These are phyloP conservation scores for Drosophila tropicalis DNA, from an alignment of 1,140 invertebrate genomes.

Conservation along the genomic window DNA sequence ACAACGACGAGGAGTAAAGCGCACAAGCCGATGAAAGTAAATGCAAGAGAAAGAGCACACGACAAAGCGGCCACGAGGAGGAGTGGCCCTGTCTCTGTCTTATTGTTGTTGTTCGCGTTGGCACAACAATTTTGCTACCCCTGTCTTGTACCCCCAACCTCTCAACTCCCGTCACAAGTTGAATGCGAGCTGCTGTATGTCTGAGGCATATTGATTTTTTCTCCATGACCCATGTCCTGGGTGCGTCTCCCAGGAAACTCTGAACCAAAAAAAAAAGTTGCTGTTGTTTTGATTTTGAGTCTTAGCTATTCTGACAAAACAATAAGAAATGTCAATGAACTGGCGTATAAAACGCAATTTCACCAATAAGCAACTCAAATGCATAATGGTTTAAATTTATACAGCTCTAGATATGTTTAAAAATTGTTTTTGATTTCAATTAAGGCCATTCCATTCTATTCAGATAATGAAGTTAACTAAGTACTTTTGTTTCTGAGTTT, in stretches of 20 bases:
- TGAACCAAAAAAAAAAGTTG: constrained; percentile 50
- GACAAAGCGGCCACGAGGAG: constrained; percentile 19
- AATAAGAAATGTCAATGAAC: constrained; percentile 46
- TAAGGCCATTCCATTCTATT: too few relatives aligned
- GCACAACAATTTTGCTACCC: constrained; percentile 71
- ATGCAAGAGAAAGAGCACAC: constrained; percentile 52
- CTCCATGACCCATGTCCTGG: constrained; percentile 47
- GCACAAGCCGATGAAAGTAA: constrained; percentile 68
- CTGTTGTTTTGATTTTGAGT: constrained; percentile 50
- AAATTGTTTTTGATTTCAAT: too few relatives aligned
- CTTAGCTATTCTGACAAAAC: constrained; percentile 48
- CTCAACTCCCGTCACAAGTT: constrained; percentile 20
- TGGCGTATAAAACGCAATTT: constrained; percentile 37
- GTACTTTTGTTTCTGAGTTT: neutral
- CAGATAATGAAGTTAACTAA: too few relatives aligned
- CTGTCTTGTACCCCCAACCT: constrained; percentile 52
- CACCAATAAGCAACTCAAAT: neutral
- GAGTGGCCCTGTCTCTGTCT: constrained; percentile 28
- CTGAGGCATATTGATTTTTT: constrained; percentile 82
- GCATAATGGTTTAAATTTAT: neutral
- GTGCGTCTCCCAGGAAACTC: constrained; percentile 62
- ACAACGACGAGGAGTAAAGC: constrained; percentile 42
- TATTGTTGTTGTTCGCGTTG: constrained; percentile 30
- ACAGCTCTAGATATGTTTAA: neutral
- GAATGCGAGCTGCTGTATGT: constrained; percentile 56